A percentile compares a stretch with the other conserved stretches of the same genome.
phyloP scores from a whole-genome alignment of 2,888 invertebrate genomes.

The Diachrysia chrysitis region DNA sequence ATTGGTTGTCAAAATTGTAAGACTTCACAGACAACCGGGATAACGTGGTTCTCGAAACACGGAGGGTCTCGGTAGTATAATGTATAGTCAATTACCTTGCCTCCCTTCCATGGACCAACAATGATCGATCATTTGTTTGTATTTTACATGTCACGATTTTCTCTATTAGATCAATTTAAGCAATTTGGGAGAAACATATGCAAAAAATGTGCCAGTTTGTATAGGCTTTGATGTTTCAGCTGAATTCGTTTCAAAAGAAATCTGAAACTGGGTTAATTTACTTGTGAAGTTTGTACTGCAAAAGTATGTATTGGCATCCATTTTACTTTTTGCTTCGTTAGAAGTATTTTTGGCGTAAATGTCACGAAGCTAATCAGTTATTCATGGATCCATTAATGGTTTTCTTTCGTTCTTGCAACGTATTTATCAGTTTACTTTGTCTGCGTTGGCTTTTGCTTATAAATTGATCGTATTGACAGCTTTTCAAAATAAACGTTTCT shows the following conservation, averaged over 20 bases:
- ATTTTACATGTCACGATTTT: too few species aligned
- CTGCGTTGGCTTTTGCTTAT: too few species aligned
- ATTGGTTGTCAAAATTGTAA: too few species aligned
- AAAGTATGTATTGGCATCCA: neutral
- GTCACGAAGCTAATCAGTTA: neutral
- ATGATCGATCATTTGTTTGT: too few species aligned
- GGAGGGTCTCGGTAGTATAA: too few species aligned
- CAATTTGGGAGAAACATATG: conserved; percentile 10
- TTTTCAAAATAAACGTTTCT: too few species aligned
- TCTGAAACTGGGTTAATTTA: conserved; percentile 30
- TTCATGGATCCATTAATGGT: neutral
- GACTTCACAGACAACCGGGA: too few species aligned
- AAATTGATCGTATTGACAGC: too few species aligned
- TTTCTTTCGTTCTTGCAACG: neutral
- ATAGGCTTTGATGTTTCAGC: conserved; percentile 22
- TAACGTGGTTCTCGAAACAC: too few species aligned
- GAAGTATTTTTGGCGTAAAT: neutral
- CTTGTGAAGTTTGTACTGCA: conserved; percentile 19
- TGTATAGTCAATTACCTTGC: too few species aligned
- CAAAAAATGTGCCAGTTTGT: conserved; percentile 23
- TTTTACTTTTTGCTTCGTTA: neutral
- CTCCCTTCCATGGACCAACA: too few species aligned
- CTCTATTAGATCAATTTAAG: neutral
- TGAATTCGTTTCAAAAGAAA: conserved; percentile 17
- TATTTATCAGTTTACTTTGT: too few species aligned